Base-by-base conservation (phyloP, 2,888 invertebrate genomes). In the Corbicula japonica region DNA sequence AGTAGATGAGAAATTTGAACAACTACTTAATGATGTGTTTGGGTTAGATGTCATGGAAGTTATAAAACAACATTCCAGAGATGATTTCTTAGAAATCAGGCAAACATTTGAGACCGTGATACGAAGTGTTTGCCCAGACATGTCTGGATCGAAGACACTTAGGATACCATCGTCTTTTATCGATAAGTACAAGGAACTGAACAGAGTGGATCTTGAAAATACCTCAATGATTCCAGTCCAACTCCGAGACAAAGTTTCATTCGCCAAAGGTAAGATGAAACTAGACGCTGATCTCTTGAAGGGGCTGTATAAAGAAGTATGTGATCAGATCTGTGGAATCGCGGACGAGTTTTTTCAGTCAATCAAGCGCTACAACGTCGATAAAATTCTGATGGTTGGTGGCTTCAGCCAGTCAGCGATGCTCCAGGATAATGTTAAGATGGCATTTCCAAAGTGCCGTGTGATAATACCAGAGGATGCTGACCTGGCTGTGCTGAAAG, bases 371-470 rank as follows among this genome's bases (percentile, higher is more conserved):
- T 3, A 56, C 18, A 52, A 71, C 18, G 54, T 75, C 1, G 41
- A 63, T 12, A 80, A 26, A 18, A 76, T 80, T 2, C 34, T 80
- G 35, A 69, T 80, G 66, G 80, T 80, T 23, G 80, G 80, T 1
- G 80, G 76, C 4, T 80, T 76, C 28, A 52, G 72, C n/a, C 76
- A 80, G 46, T 80, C 80, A 18, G 10, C 32, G 35, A 65, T 80
- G 69, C 30, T 80, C 32, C 63, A 71, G 28, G 52, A 69, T 2
- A 62, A 32, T n/a, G 32, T 80, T 18, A 44, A 41, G 21, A 35
- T 44, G 4, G 44, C 38, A 4, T 80, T 80, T 46, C 63, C 62
- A 4, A 4, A 52, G 15, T 44, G 44, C 26, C 34, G 26, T 6
- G 2, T 80, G 3, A 69, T 80, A 44, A 48, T 80, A 6, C 80